Evolutionary conservation across 2,888 invertebrate genomes (phyloP), one percentile per base, ranked within the genome.

Genomic region (Choreutis nemorana): DNA sequence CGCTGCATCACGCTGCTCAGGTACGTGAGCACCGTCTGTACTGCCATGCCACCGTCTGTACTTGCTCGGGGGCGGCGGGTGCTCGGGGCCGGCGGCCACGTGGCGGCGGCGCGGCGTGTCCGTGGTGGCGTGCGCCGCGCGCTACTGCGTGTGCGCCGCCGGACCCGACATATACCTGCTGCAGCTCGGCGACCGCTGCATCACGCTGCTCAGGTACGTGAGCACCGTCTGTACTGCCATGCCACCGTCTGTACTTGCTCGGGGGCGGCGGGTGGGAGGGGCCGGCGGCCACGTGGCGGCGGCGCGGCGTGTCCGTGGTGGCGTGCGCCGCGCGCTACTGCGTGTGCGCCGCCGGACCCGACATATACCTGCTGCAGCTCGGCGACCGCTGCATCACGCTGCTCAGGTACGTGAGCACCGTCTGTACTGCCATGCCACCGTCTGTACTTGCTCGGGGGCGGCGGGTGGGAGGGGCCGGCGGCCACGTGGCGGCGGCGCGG

Each of bases 361-460:
- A 90, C 43, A 64, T 95, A n/a, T 93, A 86, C 61, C 94, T 92
- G 54, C 79, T 94, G 36, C n/a, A n/a, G n/a, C n/a, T n/a, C n/a
- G n/a, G n/a, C n/a, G n/a, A n/a, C n/a, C n/a, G n/a, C n/a, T n/a
- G n/a, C n/a, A n/a, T n/a, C n/a, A n/a, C n/a, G n/a, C n/a, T n/a
- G n/a, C n/a, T n/a, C n/a, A n/a, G n/a, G n/a, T n/a, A n/a, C n/a
- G n/a, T n/a, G n/a, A n/a, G n/a, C n/a, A n/a, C n/a, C n/a, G n/a
- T n/a, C n/a, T n/a, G n/a, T n/a, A n/a, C n/a, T n/a, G n/a, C n/a
- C n/a, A n/a, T n/a, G n/a, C n/a, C n/a, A n/a, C n/a, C n/a, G 1
- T 61, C 68, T 15, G 83, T 82, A 24, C 87, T 87, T 36, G 39
- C 36, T n/a, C n/a, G n/a, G n/a, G n/a, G n/a, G 34, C 42, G 35